Evolutionary conservation across 2,797 vertebrate species (phyloP).

Genomic region (Lacerta viridis): DNA sequence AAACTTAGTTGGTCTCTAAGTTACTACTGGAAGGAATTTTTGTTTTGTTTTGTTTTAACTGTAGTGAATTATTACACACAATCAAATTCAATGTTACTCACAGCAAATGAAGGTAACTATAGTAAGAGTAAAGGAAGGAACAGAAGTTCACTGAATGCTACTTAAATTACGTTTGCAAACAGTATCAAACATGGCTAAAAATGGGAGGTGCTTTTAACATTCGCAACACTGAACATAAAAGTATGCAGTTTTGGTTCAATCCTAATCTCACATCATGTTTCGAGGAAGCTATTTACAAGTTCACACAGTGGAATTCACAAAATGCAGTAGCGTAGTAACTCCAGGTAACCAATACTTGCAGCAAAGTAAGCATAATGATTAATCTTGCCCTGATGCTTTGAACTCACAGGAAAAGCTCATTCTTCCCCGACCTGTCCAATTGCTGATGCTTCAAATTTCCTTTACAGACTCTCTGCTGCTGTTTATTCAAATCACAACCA

Average conservation of each 20-base stretch:
- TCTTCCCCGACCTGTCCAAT: background rate
- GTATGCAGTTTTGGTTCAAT: background rate
- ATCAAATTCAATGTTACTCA: background rate
- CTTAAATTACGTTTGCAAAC: background rate
- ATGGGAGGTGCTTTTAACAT: background rate
- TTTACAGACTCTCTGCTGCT: background rate
- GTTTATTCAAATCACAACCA: slow-evolving; percentile 26
- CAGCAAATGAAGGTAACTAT: background rate
- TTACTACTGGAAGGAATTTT: too few relatives aligned
- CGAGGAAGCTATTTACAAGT: background rate
- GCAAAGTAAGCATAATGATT: background rate
- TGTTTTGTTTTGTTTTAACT: too few relatives aligned
- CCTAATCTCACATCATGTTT: background rate
- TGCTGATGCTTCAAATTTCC: slow-evolving; percentile 8
- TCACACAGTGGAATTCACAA: background rate
- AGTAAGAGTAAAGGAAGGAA: background rate
- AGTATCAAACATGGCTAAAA: background rate
- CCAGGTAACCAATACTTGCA: background rate
- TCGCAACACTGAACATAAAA: background rate
- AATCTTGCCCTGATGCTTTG: background rate
- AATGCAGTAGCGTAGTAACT: too few relatives aligned
- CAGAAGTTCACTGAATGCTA: background rate
- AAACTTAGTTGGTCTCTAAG: too few relatives aligned
- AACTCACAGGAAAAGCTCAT: background rate
- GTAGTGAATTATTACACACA: too few relatives aligned